phyloP scores from a whole-genome alignment of 2,113 vertebrate genomes.

The Gnathonemus echidnorhynchus region DNA sequence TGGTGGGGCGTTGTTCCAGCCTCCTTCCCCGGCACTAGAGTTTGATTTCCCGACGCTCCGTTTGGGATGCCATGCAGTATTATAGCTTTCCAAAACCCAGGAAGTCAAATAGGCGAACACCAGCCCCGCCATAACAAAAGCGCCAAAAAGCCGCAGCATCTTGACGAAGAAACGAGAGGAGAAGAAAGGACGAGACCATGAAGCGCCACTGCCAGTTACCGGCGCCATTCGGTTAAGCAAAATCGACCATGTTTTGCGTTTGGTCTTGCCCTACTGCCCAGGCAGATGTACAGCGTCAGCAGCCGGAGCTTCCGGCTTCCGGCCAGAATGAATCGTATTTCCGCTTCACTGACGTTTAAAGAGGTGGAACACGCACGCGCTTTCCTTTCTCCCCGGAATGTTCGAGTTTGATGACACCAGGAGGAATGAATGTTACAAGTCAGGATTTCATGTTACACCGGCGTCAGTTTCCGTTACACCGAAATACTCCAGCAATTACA shows the following conservation, averaged over 20 bases:
- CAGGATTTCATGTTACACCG: not conserved
- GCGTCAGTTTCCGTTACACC: not conserved
- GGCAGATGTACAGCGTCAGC: not conserved
- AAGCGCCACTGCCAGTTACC: not conserved
- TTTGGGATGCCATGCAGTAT: conserved; percentile 54
- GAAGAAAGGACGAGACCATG: not conserved
- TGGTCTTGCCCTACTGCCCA: not conserved
- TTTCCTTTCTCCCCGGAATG: not conserved
- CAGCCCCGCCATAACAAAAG: conserved; percentile 60
- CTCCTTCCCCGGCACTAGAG: conserved; percentile 23
- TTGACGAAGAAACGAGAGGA: not conserved
- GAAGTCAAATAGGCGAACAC: conserved; percentile 58
- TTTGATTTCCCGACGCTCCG: conserved; percentile 38
- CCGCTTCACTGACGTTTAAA: not conserved
- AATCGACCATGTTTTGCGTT: not conserved
- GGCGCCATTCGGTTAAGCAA: not conserved
- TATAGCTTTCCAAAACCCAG: conserved; percentile 66
- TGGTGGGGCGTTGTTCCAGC: conserved; percentile 33
- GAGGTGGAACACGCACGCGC: too few relatives aligned
- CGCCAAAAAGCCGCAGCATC: conserved; percentile 57
- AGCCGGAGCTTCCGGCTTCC: conserved; percentile 16
- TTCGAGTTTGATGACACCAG: not conserved
- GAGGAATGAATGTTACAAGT: not conserved
- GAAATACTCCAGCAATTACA: not conserved
- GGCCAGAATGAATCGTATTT: not conserved